Evolutionary conservation across 2,113 vertebrate genomes (phyloP).

Genomic region (Poeciliopsis occidentalis): DNA sequence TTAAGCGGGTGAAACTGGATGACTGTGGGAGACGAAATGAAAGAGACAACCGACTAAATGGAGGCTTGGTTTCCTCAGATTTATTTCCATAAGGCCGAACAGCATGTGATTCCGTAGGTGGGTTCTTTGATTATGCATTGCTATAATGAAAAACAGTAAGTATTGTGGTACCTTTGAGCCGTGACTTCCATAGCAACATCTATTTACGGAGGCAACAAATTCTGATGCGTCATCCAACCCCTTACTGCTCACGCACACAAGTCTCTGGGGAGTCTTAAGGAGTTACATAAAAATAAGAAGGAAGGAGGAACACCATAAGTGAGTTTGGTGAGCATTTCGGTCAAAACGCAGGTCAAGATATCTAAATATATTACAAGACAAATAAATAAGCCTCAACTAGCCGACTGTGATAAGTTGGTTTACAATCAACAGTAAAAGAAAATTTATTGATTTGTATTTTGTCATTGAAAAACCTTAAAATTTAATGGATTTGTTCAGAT

Average conservation of each 20-base stretch:
- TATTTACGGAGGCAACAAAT: constrained; percentile 12
- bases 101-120: constrained; percentile 40
- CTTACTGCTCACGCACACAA: neutral
- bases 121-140: constrained; percentile 55
- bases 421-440: neutral
- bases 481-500: too few species aligned
- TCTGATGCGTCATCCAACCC: neutral
- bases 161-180: neutral
- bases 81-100: constrained; percentile 45
- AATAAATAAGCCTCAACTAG: neutral
- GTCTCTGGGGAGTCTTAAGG: constrained; percentile 1
- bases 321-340: constrained; percentile 1
- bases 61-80: constrained; percentile 22
- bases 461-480: neutral
- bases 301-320: neutral
- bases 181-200: constrained; percentile 1
- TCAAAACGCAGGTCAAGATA: neutral
- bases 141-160: constrained; percentile 1
- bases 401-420: neutral
- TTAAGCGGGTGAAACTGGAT: constrained; percentile 1
- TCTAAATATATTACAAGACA: neutral
- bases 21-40: constrained; percentile 3
- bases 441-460: neutral
- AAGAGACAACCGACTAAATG: constrained; percentile 20
- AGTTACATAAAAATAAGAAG: neutral